These are phyloP conservation scores for Nymphalis io DNA, from an alignment of 1,140 invertebrate genomes.

Conservation along the genomic window DNA sequence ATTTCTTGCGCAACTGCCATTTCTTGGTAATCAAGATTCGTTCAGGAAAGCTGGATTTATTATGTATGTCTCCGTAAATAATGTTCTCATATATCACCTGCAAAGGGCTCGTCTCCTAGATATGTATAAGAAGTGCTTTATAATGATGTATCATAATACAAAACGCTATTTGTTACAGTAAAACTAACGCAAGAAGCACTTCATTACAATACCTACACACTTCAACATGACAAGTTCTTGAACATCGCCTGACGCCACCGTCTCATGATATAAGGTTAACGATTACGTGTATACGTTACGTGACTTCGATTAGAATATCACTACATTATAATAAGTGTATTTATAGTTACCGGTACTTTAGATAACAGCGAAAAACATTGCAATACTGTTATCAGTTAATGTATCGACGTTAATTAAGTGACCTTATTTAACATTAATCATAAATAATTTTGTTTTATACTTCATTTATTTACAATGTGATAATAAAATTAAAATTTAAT, in stretches of 20 bases:
- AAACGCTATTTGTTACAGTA: neutral
- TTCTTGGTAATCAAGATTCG: no score
- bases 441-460: constrained; percentile 5
- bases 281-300: constrained; percentile 45
- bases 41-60: no score
- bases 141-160: no score
- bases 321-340: constrained; percentile 29
- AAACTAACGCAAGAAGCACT: neutral
- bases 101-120: no score
- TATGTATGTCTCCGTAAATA: no score
- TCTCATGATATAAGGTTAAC: constrained; percentile 33
- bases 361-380: constrained; percentile 46
- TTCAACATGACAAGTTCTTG: constrained; percentile 24
- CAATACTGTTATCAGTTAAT: constrained; percentile 39
- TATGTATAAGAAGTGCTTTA: no score
- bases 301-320: constrained; percentile 39
- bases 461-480: no score
- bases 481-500: no score
- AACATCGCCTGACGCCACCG: constrained; percentile 34
- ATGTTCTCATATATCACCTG: no score
- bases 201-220: neutral
- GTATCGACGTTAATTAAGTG: constrained; percentile 36
- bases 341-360: constrained; percentile 35
- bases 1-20: no score
- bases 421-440: constrained; percentile 27